Evolutionary conservation across 2,113 vertebrate genomes (phyloP).

Genomic region (Stictonetta naevosa): DNA sequence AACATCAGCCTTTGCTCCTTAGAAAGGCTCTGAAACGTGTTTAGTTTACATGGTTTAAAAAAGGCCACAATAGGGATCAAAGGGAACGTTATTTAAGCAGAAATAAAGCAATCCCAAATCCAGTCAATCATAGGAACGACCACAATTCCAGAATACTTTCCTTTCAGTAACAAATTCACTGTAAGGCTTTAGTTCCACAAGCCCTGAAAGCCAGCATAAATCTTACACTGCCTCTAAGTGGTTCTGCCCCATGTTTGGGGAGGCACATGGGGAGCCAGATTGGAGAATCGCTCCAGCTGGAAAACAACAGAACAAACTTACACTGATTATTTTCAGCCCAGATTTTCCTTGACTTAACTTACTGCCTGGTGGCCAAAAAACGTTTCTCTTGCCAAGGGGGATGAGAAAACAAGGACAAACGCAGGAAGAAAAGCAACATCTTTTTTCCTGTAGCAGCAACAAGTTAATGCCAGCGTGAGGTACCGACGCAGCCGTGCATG

Average conservation of each 20-base stretch:
- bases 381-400: constrained; percentile 36
- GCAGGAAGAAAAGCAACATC: constrained; percentile 34
- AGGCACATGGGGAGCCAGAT: constrained; percentile 55
- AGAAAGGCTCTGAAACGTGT: background rate
- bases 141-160: background rate
- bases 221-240: background rate
- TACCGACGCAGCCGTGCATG: background rate
- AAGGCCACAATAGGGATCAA: background rate
- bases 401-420: constrained; percentile 43
- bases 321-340: constrained; percentile 32
- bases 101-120: background rate
- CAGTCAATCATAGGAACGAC: background rate
- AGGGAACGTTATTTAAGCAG: background rate
- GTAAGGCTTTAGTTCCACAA: background rate
- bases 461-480: background rate
- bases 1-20: background rate
- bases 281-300: constrained; percentile 45
- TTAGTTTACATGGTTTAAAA: background rate
- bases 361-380: constrained; percentile 37
- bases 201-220: background rate
- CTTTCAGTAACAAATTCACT: background rate
- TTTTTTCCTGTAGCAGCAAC: constrained; percentile 23
- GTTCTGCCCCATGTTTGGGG: constrained; percentile 35
- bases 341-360: constrained; percentile 28
- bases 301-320: constrained; percentile 16